These are phyloP conservation scores for Galbula dea DNA, from an alignment of 2,113 vertebrate genomes.

Conservation along the genomic window DNA sequence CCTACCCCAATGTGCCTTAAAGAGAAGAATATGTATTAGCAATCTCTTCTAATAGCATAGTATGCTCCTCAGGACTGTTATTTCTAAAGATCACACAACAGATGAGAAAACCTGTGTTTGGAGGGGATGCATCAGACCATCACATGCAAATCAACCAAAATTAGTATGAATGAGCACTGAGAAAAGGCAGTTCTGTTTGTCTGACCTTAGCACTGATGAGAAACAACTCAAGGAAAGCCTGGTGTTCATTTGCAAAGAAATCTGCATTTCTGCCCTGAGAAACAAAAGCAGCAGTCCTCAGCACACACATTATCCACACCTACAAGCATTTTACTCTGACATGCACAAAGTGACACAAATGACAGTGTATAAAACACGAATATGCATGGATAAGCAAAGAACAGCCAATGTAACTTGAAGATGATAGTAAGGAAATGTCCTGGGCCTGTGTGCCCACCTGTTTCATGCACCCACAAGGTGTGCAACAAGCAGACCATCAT, in stretches of 20 bases:
- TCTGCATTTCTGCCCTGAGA: neutral
- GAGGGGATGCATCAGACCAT: neutral
- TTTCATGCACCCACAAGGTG: neutral
- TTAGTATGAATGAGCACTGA: neutral
- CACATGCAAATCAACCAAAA: neutral
- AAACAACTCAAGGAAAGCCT: neutral
- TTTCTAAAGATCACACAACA: neutral
- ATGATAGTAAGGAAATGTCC: neutral
- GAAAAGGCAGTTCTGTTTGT: neutral
- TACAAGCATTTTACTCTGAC: accelerated
- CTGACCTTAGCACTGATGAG: neutral
- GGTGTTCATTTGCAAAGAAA: neutral
- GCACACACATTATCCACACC: accelerated
- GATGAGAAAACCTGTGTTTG: neutral
- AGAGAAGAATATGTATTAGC: neutral
- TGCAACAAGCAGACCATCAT: neutral
- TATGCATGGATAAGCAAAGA: neutral
- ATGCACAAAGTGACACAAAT: neutral
- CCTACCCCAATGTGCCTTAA: neutral
- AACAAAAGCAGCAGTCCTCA: neutral
- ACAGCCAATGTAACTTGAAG: neutral
- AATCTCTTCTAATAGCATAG: neutral
- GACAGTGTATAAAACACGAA: neutral
- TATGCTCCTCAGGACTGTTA: neutral
- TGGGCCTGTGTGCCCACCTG: neutral